Evolutionary conservation across 2,888 invertebrate species (phyloP).

Genomic region (Caenorhabditis doughertyi): DNA sequence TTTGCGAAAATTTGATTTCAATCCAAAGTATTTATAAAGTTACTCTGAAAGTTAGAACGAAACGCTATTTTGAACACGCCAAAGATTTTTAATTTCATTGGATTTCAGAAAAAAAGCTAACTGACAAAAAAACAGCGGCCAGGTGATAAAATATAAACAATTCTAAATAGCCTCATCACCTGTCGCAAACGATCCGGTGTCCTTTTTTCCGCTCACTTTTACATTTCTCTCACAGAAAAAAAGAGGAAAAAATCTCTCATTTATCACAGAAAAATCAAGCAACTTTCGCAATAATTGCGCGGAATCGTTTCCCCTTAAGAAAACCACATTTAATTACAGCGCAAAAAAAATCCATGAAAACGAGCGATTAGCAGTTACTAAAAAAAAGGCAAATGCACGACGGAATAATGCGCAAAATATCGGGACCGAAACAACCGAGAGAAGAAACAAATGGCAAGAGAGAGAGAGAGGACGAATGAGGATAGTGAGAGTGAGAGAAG

Average conservation of each 20-base stretch:
- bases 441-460: conserved; percentile 29
- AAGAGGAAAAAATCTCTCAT: neutral
- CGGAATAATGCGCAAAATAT: conserved; percentile 43
- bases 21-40: too few species aligned
- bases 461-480: conserved; percentile 10
- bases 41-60: too few species aligned
- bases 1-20: too few species aligned
- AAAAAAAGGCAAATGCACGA: conserved; percentile 37
- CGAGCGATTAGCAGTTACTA: conserved; percentile 27
- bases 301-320: neutral
- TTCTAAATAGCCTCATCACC: too few species aligned
- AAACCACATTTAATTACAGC: neutral
- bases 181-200: too few species aligned
- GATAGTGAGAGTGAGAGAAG: neutral
- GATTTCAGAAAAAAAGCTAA: too few species aligned
- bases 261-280: neutral
- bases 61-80: too few species aligned
- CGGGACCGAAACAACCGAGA: conserved; percentile 31
- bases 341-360: neutral
- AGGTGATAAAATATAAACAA: too few species aligned
- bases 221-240: too few species aligned
- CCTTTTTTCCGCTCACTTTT: too few species aligned
- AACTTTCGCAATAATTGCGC: conserved; percentile 16
- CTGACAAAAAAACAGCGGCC: too few species aligned
- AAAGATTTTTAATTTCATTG: too few species aligned